Conservation (phyloP, 2,113 vertebrate genomes). For the Pseudopipra pipra region DNA sequence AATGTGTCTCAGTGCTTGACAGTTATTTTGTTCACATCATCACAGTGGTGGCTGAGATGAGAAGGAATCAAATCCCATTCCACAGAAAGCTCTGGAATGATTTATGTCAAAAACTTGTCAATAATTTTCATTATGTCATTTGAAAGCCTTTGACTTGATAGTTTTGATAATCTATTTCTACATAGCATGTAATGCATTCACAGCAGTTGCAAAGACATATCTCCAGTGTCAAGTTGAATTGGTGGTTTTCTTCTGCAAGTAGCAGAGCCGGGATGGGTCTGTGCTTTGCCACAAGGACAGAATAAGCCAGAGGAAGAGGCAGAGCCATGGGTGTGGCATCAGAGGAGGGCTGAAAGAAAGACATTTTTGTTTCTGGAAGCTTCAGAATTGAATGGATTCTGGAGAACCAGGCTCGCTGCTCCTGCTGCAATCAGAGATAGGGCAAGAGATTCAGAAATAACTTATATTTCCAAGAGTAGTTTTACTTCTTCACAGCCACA, state of each 20-base stretch:
- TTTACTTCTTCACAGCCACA: neutral
- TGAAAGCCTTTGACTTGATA: neutral
- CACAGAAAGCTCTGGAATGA: neutral
- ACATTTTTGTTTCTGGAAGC: neutral
- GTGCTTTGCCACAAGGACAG: neutral
- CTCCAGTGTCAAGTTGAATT: neutral
- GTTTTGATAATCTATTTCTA: neutral
- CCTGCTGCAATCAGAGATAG: neutral
- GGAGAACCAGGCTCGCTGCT: neutral
- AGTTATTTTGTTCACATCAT: neutral
- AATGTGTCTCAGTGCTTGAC: neutral
- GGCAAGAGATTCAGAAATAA: neutral
- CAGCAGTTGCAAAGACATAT: neutral
- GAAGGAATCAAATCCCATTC: neutral
- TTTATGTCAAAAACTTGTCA: neutral
- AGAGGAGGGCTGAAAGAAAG: neutral
- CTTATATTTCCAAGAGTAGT: neutral
- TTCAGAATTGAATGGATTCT: neutral
- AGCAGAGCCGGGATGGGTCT: neutral
- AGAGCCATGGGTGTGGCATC: neutral
- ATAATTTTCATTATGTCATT: neutral
- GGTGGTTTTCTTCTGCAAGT: neutral
- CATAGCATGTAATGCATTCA: neutral
- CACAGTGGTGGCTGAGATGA: neutral
- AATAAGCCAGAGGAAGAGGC: neutral